Evolutionary conservation across 2,888 invertebrate species (phyloP), one percentile per base, ranked within the genome.

Genomic region (Periphyllus acericola): DNA sequence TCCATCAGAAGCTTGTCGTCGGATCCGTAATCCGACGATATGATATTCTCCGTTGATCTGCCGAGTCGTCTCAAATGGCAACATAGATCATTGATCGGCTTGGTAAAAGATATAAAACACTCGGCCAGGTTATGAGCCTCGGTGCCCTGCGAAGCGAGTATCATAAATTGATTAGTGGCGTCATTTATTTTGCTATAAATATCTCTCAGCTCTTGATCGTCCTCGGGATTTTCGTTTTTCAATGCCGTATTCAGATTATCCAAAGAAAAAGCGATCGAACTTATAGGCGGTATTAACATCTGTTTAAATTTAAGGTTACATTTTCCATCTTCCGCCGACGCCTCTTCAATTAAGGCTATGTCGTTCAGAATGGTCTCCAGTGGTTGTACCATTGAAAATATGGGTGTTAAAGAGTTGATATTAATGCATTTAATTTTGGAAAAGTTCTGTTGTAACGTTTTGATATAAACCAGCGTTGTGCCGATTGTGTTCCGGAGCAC

Each of bases 91-190:
- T 87, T 87, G 40, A 87, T 81, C 1, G 87, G 74, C 74, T 87
- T 87, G 1, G 87, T 81, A 9, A 87, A 87, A 6, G 80, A 74
- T 60, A 87, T 81, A 46, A 87, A 87, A 66, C 87, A 87, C n/a
- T 87, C 87, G 1, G 87, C 87, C 32, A 87, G n/a, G 19, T 81
- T 87, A 66, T 81, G 74, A 32, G 32, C n/a, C 21, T 75, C 72
- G 0, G 34, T 60, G 1, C 87, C 87, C 14, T 66, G 66, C 5
- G 87, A 81, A n/a, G 87, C 81, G 0, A 87, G 72, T 8, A 25
- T n/a, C 74, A 74, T 81, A 60, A 87, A 87, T n/a, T 81, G 81
- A 46, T n/a, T 46, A 1, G 74, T 71, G 0, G 81, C 36, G 6
- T 66, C 66, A 40, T 74, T 81, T 32, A 87, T 87, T 74, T 66